Evolutionary conservation across 2,797 vertebrate genomes (phyloP).

Genomic region (Anas flavirostris): DNA sequence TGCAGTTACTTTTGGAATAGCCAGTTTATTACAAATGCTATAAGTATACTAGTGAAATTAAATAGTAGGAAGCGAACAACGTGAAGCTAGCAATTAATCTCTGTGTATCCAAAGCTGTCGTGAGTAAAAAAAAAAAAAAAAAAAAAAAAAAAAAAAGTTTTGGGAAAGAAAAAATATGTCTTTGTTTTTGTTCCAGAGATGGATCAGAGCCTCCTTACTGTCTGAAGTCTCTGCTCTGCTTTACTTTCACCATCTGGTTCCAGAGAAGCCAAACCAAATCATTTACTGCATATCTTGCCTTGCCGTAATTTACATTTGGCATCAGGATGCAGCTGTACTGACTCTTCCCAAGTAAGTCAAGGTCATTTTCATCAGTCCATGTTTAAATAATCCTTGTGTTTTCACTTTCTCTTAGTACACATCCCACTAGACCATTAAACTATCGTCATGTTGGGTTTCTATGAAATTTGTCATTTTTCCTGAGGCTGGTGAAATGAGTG

Average conservation of each 20-base stretch:
- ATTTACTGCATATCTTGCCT: not conserved
- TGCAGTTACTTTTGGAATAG: not conserved
- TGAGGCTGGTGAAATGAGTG: not conserved
- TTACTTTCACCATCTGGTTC: not conserved
- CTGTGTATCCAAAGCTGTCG: not conserved
- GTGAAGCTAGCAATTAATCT: not conserved
- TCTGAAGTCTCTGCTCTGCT: not conserved
- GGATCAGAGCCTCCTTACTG: not conserved
- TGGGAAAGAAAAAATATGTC: not conserved
- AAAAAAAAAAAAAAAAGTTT: not conserved
- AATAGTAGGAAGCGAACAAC: not conserved
- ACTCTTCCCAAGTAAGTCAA: not conserved
- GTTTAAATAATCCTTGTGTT: constrained; percentile 19
- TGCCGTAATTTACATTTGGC: not conserved
- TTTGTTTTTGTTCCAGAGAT: not conserved
- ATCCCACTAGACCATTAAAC: not conserved
- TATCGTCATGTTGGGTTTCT: not conserved
- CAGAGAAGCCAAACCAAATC: not conserved
- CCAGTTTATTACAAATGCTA: not conserved
- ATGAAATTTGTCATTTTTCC: not conserved
- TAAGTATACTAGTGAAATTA: not conserved
- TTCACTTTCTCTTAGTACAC: not conserved
- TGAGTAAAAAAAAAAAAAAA: not conserved
- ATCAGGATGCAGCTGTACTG: constrained; percentile 1
- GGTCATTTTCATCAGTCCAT: not conserved